A percentile compares a stretch with the other conserved stretches of the same genome.
phyloP scores from a whole-genome alignment of 2,797 vertebrate species.

The Malacoraja senta region DNA sequence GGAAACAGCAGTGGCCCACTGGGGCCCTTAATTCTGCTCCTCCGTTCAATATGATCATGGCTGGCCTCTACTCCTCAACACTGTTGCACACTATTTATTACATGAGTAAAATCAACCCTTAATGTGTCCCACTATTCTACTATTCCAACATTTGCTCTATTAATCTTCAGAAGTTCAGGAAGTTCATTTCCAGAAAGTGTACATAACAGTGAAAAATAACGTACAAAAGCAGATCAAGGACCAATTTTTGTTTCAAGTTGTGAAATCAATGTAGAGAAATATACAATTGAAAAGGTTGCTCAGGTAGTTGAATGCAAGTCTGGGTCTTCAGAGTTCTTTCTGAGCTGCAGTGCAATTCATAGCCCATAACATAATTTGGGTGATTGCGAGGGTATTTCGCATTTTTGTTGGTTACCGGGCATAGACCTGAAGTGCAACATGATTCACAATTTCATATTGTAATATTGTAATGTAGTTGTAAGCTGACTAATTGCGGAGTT shows the following conservation, averaged over 20 bases:
- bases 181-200: background rate
- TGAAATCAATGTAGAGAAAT: background rate
- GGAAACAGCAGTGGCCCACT: too few species aligned
- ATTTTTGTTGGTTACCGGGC: background rate
- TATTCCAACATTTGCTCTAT: background rate
- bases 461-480: background rate
- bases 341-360: background rate
- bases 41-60: too few species aligned
- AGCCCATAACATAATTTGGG: background rate
- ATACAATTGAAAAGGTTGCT: background rate
- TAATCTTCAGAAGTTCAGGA: background rate
- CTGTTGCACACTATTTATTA: background rate
- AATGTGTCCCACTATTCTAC: background rate
- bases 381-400: background rate
- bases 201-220: background rate
- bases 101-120: background rate
- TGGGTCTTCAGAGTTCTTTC: background rate
- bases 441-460: background rate
- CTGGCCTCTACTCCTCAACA: too few species aligned
- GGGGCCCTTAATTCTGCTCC: too few species aligned
- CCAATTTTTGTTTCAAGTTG: background rate
- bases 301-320: background rate
- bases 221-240: background rate
- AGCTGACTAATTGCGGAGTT: background rate
- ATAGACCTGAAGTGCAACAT: background rate